Base-by-base conservation (phyloP, 2,113 vertebrate genomes). In the Porphyrio hochstetteri region DNA sequence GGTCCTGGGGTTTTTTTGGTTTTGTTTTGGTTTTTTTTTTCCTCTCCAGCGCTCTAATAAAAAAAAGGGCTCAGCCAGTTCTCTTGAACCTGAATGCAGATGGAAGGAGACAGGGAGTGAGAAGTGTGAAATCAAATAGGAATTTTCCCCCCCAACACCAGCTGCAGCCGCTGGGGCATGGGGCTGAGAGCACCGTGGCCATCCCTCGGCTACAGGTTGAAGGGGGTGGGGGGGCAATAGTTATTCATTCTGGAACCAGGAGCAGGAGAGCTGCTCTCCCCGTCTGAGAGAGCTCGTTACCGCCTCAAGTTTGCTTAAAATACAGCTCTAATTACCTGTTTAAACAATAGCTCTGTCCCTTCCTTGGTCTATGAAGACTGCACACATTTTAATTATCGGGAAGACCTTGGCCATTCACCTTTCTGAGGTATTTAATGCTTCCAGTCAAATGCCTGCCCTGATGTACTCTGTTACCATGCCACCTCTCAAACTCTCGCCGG, bases 341-440 rank as follows among this genome's bases (percentile, higher is more conserved):
- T 95, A 96, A 96, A 96, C 94, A 96, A 94, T 89, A 83, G 93
- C 88, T 84, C 67, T 89, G 88, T 88, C 95, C 94, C 92, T 97
- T 93, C 92, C 86, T 87, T 96, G 86, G 95, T 96, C 74, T 93
- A 63, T 92, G 96, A 97, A 96, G 97, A 90, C 96, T 96, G 94
- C 93, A 95, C 23, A 68, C 89, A 95, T 98, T 98, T 98, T 97
- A 97, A 98, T 98, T 98, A 97, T 93, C 57, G 42, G 91, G 90
- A 95, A 92, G 95, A 97, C 92, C 95, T 94, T 97, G 96, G 95
- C 91, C 89, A 93, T 96, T 97, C 95, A 96, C 95, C 97, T 97
- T 98, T 97, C 95, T 27, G 72, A 96, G 96, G 95, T 97, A 97
- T 97, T 97, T 98, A 98, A 98, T 98, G 96, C 96, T 97, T 96